Evolutionary conservation across 2,888 invertebrate genomes (phyloP), one percentile per base, ranked within the genome.

Genomic region (Elmis aenea): DNA sequence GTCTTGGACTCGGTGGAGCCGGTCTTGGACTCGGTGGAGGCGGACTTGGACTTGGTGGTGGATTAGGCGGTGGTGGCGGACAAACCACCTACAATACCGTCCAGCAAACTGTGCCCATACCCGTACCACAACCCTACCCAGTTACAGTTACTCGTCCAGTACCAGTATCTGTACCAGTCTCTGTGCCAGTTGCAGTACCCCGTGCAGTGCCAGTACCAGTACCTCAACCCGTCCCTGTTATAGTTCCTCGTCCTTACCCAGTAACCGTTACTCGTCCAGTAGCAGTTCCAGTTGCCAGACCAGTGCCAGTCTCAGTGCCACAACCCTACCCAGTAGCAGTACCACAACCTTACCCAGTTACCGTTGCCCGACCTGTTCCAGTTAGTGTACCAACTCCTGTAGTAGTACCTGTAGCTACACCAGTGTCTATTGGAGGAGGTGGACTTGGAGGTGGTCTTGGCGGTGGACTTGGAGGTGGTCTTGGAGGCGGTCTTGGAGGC

Each of bases 191-290:
- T n/a, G 34, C 47, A 1, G 54, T 55, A n/a, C 51, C 51, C 12
- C 46, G 54, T 16, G 43, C 52, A 18, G 54, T 54, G 3, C 52
- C 51, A 11, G 52, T 56, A 8, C 43, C 49, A 8, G 52, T 52
- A 20, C 46, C 54, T 10, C 39, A 45, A 9, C 53, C 55, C 3
- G 42, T 51, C 16, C 48, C 50, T 11, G 50, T 55, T 12, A 37
- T 47, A 14, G 44, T 57, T 5, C 33, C 46, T 13, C 38, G 46
- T 16, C 52, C 48, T 3, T 52, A 52, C 13, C 57, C 62, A 10
- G 62, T 65, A n/a, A 47, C 57, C n/a, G 65, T 66, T 10, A 57
- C 61, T 10, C 58, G 59, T 34, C 62, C 66, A 3, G 50, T 55
- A 9, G 55, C 59, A 2, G 58, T 61, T 8, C 48, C 55, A 9